Base-by-base conservation (phyloP, 2,113 vertebrate species). In the Alouatta palliata region DNA sequence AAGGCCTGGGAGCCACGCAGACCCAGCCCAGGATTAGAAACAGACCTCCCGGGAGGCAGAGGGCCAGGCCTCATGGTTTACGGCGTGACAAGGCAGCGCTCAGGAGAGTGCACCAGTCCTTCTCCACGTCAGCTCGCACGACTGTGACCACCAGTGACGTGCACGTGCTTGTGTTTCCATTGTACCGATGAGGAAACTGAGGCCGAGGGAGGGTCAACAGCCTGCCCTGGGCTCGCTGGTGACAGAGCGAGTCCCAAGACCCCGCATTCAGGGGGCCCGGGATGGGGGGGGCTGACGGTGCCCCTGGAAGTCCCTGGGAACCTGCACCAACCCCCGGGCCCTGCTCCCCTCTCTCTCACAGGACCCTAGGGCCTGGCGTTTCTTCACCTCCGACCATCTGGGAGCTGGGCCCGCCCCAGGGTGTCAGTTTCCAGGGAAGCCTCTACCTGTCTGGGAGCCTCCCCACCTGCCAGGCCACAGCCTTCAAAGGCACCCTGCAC, bases 251-350 rank as follows among this genome's bases (percentile, higher is more conserved):
- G 4, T 35, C 81, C 30, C 1, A 37, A 40, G 68, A 4, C 3
- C 43, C 19, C 10, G 2, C 11, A 35, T 14, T 68, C 3, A 0
- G 14, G 13, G 3, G 40, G 14, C 3, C 52, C 0, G 19, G n/a
- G 17, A 12, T 8, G 12, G 1, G 23, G 5, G n/a, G 8, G 54
- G 11, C 14, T 54, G 21, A 1, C 10, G 3, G 23, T 19, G 0
- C 4, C 14, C 70, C 3, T 71, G 4, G n/a, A 7, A 13, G 40
- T 30, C 14, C 11, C 25, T 5, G 6, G 3, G 75, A 45, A 19
- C 8, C 81, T 61, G 30, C 2, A 4, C 45, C 45, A 12, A 27
- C 23, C 9, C 23, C 13, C 12, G 9, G 23, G 16, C 2, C 14
- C 10, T 27, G n/a, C 25, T 1, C 23, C 23, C 43, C 23, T 30